These are phyloP conservation scores for Aphidius colemani DNA, from an alignment of 2,888 invertebrate genomes.

Conservation along the genomic window DNA sequence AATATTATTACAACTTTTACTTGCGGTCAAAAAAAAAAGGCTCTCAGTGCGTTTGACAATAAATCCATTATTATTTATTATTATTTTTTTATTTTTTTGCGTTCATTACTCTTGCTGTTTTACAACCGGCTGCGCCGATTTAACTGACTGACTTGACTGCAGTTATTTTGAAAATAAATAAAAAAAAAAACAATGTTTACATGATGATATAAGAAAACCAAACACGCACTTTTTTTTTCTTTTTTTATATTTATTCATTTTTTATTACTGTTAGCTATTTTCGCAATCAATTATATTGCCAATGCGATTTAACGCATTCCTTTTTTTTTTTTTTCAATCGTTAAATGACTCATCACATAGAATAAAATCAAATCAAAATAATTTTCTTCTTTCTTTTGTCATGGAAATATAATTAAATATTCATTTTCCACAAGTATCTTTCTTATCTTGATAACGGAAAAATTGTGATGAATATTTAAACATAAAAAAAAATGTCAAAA, in stretches of 20 bases:
- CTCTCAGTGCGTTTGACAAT: not conserved
- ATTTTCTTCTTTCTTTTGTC: not conserved
- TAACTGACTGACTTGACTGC: not conserved
- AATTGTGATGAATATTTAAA: not conserved
- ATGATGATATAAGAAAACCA: not conserved
- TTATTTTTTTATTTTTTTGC: not conserved
- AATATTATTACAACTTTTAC: too few relatives aligned
- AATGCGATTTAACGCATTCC: not conserved
- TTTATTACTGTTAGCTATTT: not conserved
- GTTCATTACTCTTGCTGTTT: conserved; percentile 4
- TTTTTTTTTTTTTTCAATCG: not conserved
- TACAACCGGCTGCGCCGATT: too few relatives aligned
- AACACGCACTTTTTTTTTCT: not conserved
- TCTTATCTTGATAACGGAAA: too few relatives aligned
- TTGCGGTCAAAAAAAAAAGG: conserved; percentile 15
- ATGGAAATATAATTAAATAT: not conserved
- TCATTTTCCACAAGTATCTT: too few relatives aligned
- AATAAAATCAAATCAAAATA: not conserved
- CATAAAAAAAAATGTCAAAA: conserved; percentile 1
- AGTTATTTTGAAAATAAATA: not conserved
- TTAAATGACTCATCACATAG: not conserved
- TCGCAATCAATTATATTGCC: too few relatives aligned
- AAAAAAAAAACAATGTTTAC: too few relatives aligned
- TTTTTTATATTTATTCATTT: not conserved
- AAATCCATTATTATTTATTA: not conserved